phyloP scores from a whole-genome alignment of 2,888 invertebrate genomes.

The Eudasyphora cyanicolor region DNA sequence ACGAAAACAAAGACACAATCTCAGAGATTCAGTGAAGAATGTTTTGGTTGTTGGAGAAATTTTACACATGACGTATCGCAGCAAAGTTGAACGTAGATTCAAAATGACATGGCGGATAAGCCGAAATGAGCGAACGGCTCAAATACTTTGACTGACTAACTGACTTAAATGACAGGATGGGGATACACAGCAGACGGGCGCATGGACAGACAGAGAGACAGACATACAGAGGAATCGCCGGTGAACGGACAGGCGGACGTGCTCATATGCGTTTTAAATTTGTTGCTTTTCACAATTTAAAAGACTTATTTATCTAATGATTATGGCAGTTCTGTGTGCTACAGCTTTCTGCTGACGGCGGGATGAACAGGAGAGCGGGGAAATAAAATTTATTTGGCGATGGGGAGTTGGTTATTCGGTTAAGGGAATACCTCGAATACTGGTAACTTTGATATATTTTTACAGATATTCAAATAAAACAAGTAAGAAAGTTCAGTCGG shows the following conservation, averaged over 20 bases:
- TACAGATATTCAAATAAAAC: no score
- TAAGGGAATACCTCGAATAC: no score
- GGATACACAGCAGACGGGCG: conserved; percentile 47
- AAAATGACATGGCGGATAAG: conserved; percentile 63
- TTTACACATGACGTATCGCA: conserved; percentile 59
- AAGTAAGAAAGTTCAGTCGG: no score
- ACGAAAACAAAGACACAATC: conserved; percentile 21
- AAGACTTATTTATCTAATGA: conserved; percentile 55
- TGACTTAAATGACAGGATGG: conserved; percentile 51
- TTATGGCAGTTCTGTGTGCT: conserved; percentile 37
- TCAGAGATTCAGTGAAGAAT: conserved; percentile 32
- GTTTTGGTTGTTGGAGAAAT: conserved; percentile 56
- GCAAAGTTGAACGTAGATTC: conserved; percentile 54
- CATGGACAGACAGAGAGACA: conserved; percentile 42
- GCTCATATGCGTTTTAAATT: background rate
- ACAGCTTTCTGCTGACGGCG: no score
- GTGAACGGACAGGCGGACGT: background rate
- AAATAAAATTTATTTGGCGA: no score
- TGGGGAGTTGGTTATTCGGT: no score
- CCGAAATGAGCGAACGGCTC: conserved; percentile 36
- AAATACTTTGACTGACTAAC: conserved; percentile 60
- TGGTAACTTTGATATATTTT: no score
- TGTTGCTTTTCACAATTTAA: background rate
- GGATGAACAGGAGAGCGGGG: no score
- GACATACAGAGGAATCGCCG: background rate